Base-by-base conservation (phyloP, 2,888 invertebrate genomes). In the Callimorpha dominula region DNA sequence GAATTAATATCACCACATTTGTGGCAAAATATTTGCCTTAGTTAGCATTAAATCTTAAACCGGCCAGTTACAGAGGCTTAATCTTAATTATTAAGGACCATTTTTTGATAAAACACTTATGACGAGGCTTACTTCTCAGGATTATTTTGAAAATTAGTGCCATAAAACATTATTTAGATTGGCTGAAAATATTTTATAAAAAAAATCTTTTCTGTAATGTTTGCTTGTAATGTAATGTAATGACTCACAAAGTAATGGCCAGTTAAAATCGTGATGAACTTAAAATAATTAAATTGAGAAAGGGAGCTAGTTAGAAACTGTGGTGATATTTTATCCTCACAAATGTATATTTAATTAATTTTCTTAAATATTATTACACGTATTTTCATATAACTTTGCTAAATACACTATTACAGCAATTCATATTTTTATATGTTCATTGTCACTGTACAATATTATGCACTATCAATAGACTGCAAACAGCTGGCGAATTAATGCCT, bases 31-130 rank as follows among this genome's bases (percentile, higher is more conserved):
- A 15, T 14, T 54, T 60, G 31, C 7, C 31, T 60, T 60, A 57
- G 46, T 46, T 63, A 60, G 12, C 0, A 40, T 62, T 52, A 50
- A 5, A 20, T 68, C 40, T 70, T 65, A 68, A 69, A 73, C 54
- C 46, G 68, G 84, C 83, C 83, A 84, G 70, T 78, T 74, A 64
- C 40, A 78, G 84, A 84, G 84, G 84, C 84, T 84, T 77, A 70
- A 20, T 70, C 63, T 17, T 77, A 75, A 62, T 40, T 67, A 12
- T 40, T 70, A 81, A 78, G 81, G 76, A 78, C 75, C 76, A 82
- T 78, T 78, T 77, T 72, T 57, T 69, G 42, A 46, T 72, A 57
- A 46, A 62, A 72, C 63, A 40, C 31, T 69, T 62, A 64, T 74
- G 54, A 73, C 43, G 85, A 83, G 81, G 85, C 80, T 83, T 70